Evolutionary conservation across 2,888 invertebrate species (phyloP), one percentile per base, ranked within the genome.

Genomic region (Trichopria drosophilae): DNA sequence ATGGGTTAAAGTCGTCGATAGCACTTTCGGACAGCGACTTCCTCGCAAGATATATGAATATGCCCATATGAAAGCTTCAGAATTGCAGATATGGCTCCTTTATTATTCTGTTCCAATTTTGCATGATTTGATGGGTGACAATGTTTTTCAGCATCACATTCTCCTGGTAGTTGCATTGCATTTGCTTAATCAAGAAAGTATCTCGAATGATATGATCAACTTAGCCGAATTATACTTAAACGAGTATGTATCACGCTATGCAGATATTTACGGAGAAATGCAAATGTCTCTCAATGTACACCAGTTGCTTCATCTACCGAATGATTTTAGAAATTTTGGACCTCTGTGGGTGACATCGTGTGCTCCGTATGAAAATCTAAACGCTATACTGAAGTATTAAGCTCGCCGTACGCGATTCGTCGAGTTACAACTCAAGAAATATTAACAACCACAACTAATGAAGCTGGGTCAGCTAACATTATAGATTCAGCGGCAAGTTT

Each of bases 51-150:
- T 53, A 41, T 36, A 54, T 40, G 9, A 16, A 39, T 29, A 34
- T 20, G 29, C 54, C 35, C 56, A 49, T 18, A 53, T 54, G 29
- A 62, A 62, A 40, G 63, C 61, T 16, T 58, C 57, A 1, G 61
- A 63, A 26, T 57, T 40, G 35, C 57, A 58, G 34, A 42, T 54
- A 29, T 57, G 42, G 19, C 31, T 62, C 13, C 28, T 62, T 16
- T 62, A 54, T 55, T 61, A 57, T 51, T 60, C 58, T n/a, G 35
- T 62, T 10, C 57, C 59, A 46, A 6, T 36, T n/a, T n/a, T n/a
- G n/a, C n/a, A n/a, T n/a, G n/a, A n/a, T n/a, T n/a, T n/a, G n/a
- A n/a, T n/a, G n/a, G 5, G 7, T 15, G 12, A 19, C 5, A 12
- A 18, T 20, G 28, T 26, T 19, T 40, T 31, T 9, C 15, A 22